A percentile compares a stretch with the other conserved stretches of the same genome.
These are phyloP conservation scores for Gerris lacustris DNA, from an alignment of 2,888 invertebrate species.

Conservation along the genomic window DNA sequence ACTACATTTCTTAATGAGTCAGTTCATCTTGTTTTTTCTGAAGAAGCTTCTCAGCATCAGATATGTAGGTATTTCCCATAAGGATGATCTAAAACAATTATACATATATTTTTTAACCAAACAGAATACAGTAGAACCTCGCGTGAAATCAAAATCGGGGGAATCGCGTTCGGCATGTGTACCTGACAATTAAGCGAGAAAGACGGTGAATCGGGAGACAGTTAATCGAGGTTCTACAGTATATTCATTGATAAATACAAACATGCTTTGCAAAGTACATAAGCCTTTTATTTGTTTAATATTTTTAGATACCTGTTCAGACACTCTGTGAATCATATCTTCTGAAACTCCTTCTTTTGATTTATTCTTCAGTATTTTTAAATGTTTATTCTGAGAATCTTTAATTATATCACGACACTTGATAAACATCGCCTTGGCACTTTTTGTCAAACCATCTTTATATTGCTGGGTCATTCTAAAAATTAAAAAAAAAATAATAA, in stretches of 20 bases:
- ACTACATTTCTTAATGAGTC: background rate
- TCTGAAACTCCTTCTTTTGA: slow-evolving; percentile 53
- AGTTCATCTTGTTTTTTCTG: slow-evolving; percentile 63
- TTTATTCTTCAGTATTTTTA: slow-evolving; percentile 59
- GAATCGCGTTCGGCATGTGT: too few relatives aligned
- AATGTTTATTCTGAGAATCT: slow-evolving; percentile 58
- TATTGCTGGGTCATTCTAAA: slow-evolving; percentile 78
- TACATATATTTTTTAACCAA: background rate
- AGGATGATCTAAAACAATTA: slow-evolving; percentile 47
- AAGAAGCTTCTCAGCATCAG: slow-evolving; percentile 51
- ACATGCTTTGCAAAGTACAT: background rate
- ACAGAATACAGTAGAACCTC: too few relatives aligned
- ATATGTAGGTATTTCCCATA: slow-evolving; percentile 54
- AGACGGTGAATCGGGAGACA: too few relatives aligned
- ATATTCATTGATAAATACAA: background rate
- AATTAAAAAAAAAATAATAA: slow-evolving; percentile 15
- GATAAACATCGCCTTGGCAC: slow-evolving; percentile 67
- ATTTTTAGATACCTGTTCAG: slow-evolving; percentile 40
- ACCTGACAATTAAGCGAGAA: too few relatives aligned
- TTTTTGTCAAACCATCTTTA: slow-evolving; percentile 74
- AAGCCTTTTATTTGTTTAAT: too few relatives aligned
- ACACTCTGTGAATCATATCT: slow-evolving; percentile 54
- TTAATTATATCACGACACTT: slow-evolving; percentile 65
- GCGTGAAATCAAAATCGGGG: too few relatives aligned
- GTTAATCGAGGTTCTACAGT: too few relatives aligned